Base-by-base conservation (phyloP, 2,113 vertebrate genomes). In the Embiotoca jacksoni region DNA sequence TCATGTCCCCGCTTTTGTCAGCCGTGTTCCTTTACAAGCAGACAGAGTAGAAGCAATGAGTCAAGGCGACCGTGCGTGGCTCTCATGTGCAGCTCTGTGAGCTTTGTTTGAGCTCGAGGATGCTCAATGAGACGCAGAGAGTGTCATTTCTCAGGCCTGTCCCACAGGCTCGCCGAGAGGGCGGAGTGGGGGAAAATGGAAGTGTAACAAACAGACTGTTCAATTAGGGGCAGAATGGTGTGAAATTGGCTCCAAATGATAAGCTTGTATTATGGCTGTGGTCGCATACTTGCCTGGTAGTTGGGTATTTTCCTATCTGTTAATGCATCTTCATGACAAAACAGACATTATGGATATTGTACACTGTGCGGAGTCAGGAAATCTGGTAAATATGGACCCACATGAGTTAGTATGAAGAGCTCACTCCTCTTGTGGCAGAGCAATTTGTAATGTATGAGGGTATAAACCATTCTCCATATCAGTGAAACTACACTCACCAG, bases 201-300 rank as follows among this genome's bases (percentile, higher is more conserved):
- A 94, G 88, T 92, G 92, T 88, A 94, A 93, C 93, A 95, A 94
- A 94, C 94, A 95, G 93, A 93, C 93, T 94, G 93, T 95, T 94
- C 94, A 95, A 94, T 95, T 94, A 95, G 92, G 92, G 88, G 93
- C 84, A 91, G 93, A 90, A 90, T 91, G 90, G 89, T 94, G 94
- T 94, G 94, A 95, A 95, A 95, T 95, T 94, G 94, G 93, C 91
- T 95, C 92, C 89, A 89, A 94, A 94, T 91, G 93, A 95, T 94
- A 94, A 94, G 92, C 92, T 92, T 92, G 91, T 92, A 91, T 94
- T 93, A 94, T 91, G 75, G 88, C 91, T 74, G 83, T 53, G 77
- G 78, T 68, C 41, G 81, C 70, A 65, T 87, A 81, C 86, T 85
- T 87, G 87, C 88, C 91, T 88, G 76, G 50, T 91, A 92, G 93